A percentile compares a stretch with the other conserved stretches of the same genome.
phyloP scores from a whole-genome alignment of 1,140 invertebrate genomes.

The Tyrophagus putrescentiae region DNA sequence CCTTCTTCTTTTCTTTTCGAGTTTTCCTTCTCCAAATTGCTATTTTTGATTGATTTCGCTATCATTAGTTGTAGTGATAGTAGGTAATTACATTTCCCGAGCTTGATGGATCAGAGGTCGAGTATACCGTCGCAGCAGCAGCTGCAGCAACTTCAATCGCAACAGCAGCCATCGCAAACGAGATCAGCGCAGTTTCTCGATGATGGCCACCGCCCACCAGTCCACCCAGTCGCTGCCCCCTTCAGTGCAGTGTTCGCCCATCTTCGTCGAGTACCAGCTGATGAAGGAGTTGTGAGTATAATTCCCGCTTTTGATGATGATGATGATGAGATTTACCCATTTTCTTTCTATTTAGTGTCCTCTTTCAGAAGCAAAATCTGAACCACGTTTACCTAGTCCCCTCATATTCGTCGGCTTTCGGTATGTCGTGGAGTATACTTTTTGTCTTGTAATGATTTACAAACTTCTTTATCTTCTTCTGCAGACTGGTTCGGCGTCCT shows the following conservation, averaged over 20 bases:
- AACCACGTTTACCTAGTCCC: constrained; percentile 81
- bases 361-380: constrained; percentile 64
- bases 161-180: neutral
- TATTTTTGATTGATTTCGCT: too few species aligned
- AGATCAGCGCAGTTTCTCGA: neutral
- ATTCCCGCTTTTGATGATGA: neutral
- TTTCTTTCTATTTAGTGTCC: constrained; percentile 36
- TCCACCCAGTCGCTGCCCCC: constrained; percentile 10
- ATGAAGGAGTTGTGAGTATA: constrained; percentile 20
- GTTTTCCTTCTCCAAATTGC: too few species aligned
- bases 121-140: too few species aligned
- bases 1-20: too few species aligned
- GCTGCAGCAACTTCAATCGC: too few species aligned
- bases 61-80: too few species aligned
- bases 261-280: constrained; percentile 19
- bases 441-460: constrained; percentile 1
- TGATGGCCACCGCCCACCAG: constrained; percentile 3
- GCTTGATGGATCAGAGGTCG: too few species aligned
- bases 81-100: too few species aligned
- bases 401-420: constrained; percentile 48
- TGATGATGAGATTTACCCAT: neutral
- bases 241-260: constrained; percentile 6
- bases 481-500: constrained; percentile 84
- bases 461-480: constrained; percentile 32
- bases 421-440: constrained; percentile 29